Percentiles rank a stretch among this genome's conserved stretches.
Conservation (phyloP, 2,888 invertebrate genomes). For the Metopia argyrocephala region DNA sequence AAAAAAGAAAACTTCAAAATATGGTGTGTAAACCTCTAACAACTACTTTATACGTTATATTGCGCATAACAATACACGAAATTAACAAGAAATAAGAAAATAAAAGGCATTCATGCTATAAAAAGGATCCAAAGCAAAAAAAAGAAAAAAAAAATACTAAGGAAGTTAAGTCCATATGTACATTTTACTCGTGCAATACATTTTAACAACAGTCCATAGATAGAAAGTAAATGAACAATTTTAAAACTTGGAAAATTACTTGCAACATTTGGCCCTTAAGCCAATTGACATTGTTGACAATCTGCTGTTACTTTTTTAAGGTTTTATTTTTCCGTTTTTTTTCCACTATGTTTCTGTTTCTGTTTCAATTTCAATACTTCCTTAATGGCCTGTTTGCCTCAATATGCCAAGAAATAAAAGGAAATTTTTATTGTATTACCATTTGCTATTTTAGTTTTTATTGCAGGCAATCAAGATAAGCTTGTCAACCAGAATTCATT, state of each 20-base stretch:
- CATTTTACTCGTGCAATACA: neutral
- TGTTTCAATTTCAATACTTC: neutral
- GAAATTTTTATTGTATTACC: constrained; percentile 9
- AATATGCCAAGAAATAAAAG: neutral
- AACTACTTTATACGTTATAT: neutral
- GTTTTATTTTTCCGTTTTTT: neutral
- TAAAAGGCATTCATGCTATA: constrained; percentile 30
- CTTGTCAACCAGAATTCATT: constrained; percentile 31
- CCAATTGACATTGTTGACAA: constrained; percentile 57
- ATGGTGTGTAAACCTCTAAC: constrained; percentile 12
- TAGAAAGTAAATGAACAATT: constrained; percentile 10
- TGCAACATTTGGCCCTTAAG: constrained; percentile 55
- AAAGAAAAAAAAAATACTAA: no score
- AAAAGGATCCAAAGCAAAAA: constrained; percentile 25
- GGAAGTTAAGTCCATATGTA: constrained; percentile 6
- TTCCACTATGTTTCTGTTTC: neutral
- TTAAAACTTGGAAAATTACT: constrained; percentile 35
- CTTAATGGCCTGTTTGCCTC: neutral
- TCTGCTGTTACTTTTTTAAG: constrained; percentile 23
- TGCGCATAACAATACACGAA: neutral
- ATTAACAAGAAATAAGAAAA: constrained; percentile 12
- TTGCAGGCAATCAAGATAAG: constrained; percentile 50
- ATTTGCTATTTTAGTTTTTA: constrained; percentile 37
- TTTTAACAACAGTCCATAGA: constrained; percentile 9
- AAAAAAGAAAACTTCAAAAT: constrained; percentile 28